Percentiles rank a stretch among this genome's conserved stretches.
Evolutionary conservation across 1,140 invertebrate species (phyloP).

Genomic region (Metopolophium dirhodum): DNA sequence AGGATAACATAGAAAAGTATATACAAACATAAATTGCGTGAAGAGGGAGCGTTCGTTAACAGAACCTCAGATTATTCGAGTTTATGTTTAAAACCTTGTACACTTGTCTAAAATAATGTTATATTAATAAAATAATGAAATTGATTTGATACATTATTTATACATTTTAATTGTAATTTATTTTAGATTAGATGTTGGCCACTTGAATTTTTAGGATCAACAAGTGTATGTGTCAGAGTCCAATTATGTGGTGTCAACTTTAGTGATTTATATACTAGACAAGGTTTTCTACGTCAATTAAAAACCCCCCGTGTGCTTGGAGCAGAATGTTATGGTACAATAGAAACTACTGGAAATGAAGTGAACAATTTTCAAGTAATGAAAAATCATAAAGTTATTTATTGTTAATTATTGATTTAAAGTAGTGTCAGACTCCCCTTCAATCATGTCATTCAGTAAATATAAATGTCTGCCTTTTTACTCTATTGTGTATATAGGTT

Average conservation of each 20-base stretch:
- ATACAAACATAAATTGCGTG: no score
- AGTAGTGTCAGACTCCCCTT: background rate
- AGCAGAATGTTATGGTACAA: constrained; percentile 73
- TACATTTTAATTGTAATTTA: background rate
- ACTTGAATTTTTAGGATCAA: constrained; percentile 61
- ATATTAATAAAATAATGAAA: background rate
- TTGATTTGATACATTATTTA: no score
- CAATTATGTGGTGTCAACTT: constrained; percentile 68
- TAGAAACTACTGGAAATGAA: constrained; percentile 80
- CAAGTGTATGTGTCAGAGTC: constrained; percentile 66
- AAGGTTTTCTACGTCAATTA: constrained; percentile 63
- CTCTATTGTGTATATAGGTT: background rate
- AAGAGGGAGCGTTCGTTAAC: no score
- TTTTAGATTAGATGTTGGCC: constrained; percentile 55
- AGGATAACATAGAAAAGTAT: no score
- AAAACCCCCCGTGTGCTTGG: constrained; percentile 65
- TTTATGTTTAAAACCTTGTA: background rate
- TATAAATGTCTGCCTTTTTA: background rate
- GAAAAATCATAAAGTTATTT: background rate
- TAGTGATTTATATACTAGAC: constrained; percentile 65
- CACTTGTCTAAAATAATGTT: background rate
- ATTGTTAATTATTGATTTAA: background rate
- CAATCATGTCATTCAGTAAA: background rate
- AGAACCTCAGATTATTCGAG: background rate
- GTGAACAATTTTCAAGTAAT: constrained; percentile 72